These are phyloP conservation scores for Montipora cactus DNA, from an alignment of 64 coral and sea anemone genomes.

Conservation along the genomic window DNA sequence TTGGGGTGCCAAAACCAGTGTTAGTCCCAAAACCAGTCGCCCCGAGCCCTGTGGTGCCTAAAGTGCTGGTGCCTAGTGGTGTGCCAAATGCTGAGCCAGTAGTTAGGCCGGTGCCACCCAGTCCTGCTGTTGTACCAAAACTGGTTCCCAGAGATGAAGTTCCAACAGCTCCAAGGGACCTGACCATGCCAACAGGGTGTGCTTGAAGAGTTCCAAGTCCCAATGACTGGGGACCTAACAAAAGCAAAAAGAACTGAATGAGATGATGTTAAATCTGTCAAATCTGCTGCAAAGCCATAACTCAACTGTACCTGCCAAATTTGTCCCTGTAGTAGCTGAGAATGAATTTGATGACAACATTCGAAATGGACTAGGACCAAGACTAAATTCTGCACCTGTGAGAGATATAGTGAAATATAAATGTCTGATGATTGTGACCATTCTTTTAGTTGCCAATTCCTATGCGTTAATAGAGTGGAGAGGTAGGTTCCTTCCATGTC, in stretches of 20 bases:
- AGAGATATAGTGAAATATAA: not conserved
- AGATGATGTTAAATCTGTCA: not conserved
- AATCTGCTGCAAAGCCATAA: not conserved
- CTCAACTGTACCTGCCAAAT: slow-evolving; percentile 22
- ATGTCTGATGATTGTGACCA: too few species aligned
- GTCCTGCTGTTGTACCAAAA: slow-evolving; percentile 9
- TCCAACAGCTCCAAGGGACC: not conserved
- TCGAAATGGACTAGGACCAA: slow-evolving; percentile 67
- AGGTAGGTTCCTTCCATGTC: too few species aligned
- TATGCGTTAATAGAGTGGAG: too few species aligned
- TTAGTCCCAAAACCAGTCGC: slow-evolving; percentile 12
- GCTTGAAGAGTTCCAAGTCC: slow-evolving; percentile 6
- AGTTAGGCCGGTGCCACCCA: not conserved
- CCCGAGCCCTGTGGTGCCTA: slow-evolving; percentile 46
- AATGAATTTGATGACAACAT: not conserved
- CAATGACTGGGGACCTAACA: not conserved
- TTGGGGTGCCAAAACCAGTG: slow-evolving; percentile 20
- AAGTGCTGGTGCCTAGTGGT: not conserved
- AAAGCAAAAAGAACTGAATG: not conserved
- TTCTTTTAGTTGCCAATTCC: too few species aligned
- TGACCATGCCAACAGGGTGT: not conserved
- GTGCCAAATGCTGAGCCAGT: not conserved
- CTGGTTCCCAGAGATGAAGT: not conserved
- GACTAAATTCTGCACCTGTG: slow-evolving; percentile 60
- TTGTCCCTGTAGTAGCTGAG: not conserved